A percentile compares a stretch with the other conserved stretches of the same genome.
phyloP scores from a whole-genome alignment of 2,888 invertebrate species.

The Ecliptopera silaceata region DNA sequence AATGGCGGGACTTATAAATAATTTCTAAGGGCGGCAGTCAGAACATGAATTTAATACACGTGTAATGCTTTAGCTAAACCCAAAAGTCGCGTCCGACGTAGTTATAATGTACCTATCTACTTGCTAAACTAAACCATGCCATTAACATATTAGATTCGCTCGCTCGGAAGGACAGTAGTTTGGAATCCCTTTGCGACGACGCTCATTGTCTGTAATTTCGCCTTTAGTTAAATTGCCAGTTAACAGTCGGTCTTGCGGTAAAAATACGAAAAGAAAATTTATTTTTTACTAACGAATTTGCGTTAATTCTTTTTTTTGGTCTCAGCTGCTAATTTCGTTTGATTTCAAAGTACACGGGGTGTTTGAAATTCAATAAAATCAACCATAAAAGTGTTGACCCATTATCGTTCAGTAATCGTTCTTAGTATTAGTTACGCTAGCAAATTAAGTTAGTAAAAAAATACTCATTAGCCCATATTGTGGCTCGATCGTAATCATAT shows the following conservation, averaged over 20 bases:
- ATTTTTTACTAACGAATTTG: slow-evolving; percentile 6
- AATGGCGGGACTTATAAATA: too few relatives aligned
- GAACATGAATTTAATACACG: too few relatives aligned
- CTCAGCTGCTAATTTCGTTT: background rate
- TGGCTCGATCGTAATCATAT: too few relatives aligned
- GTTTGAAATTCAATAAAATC: background rate
- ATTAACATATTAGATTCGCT: slow-evolving; percentile 56
- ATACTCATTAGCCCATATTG: too few relatives aligned
- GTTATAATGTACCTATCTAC: slow-evolving; percentile 10
- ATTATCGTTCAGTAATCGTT: too few relatives aligned
- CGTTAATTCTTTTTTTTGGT: background rate
- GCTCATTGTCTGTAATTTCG: slow-evolving; percentile 38
- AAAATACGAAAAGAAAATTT: slow-evolving; percentile 24
- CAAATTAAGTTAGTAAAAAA: too few relatives aligned
- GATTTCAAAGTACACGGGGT: background rate
- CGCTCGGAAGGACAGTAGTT: slow-evolving; percentile 37
- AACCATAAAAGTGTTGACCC: background rate
- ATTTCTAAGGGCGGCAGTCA: too few relatives aligned
- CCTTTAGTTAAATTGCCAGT: slow-evolving; percentile 39
- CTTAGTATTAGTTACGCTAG: too few relatives aligned
- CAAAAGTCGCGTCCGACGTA: slow-evolving; percentile 16
- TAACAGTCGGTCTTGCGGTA: slow-evolving; percentile 24
- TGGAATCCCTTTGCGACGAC: slow-evolving; percentile 32
- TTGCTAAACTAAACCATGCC: slow-evolving; percentile 45
- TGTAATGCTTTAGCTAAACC: background rate